Conservation (phyloP, 2,888 invertebrate species). For the Callyntrura guangdongensis region DNA sequence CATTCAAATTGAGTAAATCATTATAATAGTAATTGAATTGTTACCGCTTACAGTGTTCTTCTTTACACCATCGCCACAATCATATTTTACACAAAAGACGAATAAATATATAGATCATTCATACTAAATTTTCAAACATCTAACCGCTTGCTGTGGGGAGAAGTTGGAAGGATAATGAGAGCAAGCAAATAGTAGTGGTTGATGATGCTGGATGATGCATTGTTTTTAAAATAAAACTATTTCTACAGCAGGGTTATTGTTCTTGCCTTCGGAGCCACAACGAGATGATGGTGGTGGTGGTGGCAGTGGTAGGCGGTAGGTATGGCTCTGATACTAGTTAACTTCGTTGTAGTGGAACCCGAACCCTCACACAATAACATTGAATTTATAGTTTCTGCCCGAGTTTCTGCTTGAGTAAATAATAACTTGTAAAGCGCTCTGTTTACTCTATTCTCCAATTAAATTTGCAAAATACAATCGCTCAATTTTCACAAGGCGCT, state of each 20-base stretch:
- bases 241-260: neutral
- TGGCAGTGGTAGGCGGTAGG: neutral
- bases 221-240: constrained; percentile 18
- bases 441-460: constrained; percentile 9
- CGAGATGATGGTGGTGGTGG: neutral
- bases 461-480: constrained; percentile 15
- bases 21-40: neutral
- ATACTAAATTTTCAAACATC: neutral
- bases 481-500: neutral
- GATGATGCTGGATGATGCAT: neutral
- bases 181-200: too few relatives aligned
- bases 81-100: too few relatives aligned
- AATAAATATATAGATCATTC: too few relatives aligned
- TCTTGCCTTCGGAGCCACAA: neutral
- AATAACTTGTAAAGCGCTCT: neutral
- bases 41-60: neutral
- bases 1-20: too few relatives aligned
- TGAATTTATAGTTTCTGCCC: neutral
- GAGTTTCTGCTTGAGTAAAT: neutral
- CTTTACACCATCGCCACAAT: neutral
- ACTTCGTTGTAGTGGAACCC: too few relatives aligned
- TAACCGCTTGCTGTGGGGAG: neutral
- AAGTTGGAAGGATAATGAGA: too few relatives aligned
- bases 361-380: too few relatives aligned
- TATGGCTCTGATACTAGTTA: too few relatives aligned